Conservation (phyloP, 2,797 vertebrate genomes). For the Siniperca scherzeri region DNA sequence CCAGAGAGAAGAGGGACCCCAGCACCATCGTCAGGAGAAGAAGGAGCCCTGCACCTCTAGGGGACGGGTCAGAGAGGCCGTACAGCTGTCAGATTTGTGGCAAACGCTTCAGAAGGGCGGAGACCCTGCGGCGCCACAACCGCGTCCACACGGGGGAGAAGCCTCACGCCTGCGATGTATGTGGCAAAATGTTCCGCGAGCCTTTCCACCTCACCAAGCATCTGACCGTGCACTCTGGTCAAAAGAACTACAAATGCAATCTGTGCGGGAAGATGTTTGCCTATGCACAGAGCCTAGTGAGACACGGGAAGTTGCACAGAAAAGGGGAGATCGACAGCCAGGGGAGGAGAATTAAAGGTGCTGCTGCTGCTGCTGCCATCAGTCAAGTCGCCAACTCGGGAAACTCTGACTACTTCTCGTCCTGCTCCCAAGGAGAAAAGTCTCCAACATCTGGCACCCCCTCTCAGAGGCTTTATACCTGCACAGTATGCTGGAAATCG, state of each 20-base stretch:
- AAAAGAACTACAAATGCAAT: slow-evolving; percentile 95
- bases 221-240: slow-evolving; percentile 93
- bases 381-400: slow-evolving; percentile 73
- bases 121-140: slow-evolving; percentile 93
- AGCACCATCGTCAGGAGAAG: slow-evolving; percentile 76
- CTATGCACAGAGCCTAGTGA: slow-evolving; percentile 94
- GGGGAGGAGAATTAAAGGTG: slow-evolving; percentile 78
- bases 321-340: slow-evolving; percentile 83
- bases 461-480: slow-evolving; percentile 89
- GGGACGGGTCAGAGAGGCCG: slow-evolving; percentile 84
- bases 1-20: slow-evolving; percentile 82
- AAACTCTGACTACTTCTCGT: slow-evolving; percentile 83
- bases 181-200: slow-evolving; percentile 94
- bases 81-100: slow-evolving; percentile 89
- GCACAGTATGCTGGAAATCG: slow-evolving; percentile 92
- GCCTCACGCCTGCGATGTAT: slow-evolving; percentile 92
- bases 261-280: slow-evolving; percentile 95
- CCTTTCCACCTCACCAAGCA: slow-evolving; percentile 97
- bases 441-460: slow-evolving; percentile 84
- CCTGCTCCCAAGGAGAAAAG: slow-evolving; percentile 86
- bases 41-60: slow-evolving; percentile 77
- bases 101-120: slow-evolving; percentile 91
- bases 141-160: slow-evolving; percentile 96
- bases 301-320: slow-evolving; percentile 93
- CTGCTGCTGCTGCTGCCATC: slow-evolving; percentile 67